Percentiles rank a stretch among this genome's conserved stretches.
phyloP scores from a whole-genome alignment of 2,797 vertebrate genomes.

The Geotrypetes seraphini region DNA sequence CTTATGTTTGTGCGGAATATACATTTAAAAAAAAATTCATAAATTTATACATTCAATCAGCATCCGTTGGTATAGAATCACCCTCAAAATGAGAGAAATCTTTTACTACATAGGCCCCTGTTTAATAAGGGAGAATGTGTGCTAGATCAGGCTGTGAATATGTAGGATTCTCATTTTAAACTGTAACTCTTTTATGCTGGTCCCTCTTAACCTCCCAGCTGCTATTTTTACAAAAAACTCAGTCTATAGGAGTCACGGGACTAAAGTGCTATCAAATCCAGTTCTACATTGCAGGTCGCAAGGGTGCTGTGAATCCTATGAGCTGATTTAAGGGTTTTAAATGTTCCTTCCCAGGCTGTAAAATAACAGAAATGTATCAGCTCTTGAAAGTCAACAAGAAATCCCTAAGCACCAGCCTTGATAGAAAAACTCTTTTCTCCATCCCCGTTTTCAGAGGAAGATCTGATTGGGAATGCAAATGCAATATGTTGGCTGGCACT shows the following conservation, averaged over 20 bases:
- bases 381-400: conserved; percentile 27
- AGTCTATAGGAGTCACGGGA: neutral
- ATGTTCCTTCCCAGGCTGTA: conserved; percentile 13
- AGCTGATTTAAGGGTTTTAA: conserved; percentile 21
- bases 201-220: too few relatives aligned
- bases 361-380: conserved; percentile 6
- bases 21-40: too few relatives aligned
- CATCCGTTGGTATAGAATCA: too few relatives aligned
- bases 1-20: too few relatives aligned
- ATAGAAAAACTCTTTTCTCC: conserved; percentile 18
- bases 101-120: too few relatives aligned
- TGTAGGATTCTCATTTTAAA: too few relatives aligned
- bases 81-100: too few relatives aligned
- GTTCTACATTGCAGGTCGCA: conserved; percentile 7
- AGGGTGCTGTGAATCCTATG: conserved; percentile 14
- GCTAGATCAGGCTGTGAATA: too few relatives aligned
- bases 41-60: too few relatives aligned
- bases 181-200: too few relatives aligned
- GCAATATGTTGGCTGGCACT: neutral
- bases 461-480: neutral
- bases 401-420: conserved; percentile 16
- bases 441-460: conserved; percentile 35
- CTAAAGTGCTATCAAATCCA: conserved; percentile 3
- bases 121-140: too few relatives aligned
- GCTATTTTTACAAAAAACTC: neutral